phyloP scores from a whole-genome alignment of 1,140 invertebrate species.

The Globodera rostochiensis region DNA sequence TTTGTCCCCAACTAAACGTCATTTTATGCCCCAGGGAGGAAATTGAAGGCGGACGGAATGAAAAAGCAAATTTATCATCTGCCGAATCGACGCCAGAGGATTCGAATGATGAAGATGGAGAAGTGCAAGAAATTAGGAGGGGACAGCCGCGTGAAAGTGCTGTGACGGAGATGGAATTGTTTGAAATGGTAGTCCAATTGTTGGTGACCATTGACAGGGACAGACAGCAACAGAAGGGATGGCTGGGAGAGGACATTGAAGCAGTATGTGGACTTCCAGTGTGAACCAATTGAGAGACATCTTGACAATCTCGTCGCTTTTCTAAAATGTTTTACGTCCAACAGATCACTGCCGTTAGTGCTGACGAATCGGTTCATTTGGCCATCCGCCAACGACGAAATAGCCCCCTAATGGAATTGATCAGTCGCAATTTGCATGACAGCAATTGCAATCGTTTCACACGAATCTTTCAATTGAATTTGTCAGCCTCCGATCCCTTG shows the following conservation, averaged over 20 bases:
- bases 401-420: too few species aligned
- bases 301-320: too few species aligned
- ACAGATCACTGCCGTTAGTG: too few species aligned
- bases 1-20: neutral
- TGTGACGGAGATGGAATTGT: neutral
- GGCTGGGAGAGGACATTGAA: too few species aligned
- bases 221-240: neutral
- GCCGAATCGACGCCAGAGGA: slow-evolving; percentile 22
- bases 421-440: neutral
- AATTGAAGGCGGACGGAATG: neutral
- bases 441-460: neutral
- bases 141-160: neutral
- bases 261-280: too few species aligned
- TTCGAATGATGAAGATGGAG: slow-evolving; percentile 4
- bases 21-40: neutral
- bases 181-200: neutral
- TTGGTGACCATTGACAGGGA: neutral
- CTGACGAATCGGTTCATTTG: too few species aligned
- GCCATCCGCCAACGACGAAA: too few species aligned
- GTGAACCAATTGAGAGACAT: too few species aligned
- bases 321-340: too few species aligned
- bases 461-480: neutral
- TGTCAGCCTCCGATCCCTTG: neutral
- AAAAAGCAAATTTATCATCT: neutral
- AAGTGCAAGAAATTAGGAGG: neutral